Base-by-base conservation (phyloP, 2,888 invertebrate genomes). In the Agapetus fuscipes region DNA sequence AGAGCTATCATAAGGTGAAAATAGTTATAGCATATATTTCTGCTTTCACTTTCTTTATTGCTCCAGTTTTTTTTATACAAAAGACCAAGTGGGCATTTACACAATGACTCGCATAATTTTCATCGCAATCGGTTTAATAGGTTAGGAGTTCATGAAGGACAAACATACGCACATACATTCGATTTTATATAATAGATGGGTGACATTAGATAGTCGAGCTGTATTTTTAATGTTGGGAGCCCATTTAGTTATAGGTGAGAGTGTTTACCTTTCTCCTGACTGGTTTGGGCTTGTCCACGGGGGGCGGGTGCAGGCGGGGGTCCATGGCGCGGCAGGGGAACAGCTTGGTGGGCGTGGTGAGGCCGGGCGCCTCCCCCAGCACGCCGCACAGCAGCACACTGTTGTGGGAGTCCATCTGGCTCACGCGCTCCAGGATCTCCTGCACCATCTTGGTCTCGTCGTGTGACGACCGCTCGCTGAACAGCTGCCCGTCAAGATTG, bases 361-460 rank as follows among this genome's bases (percentile, higher is more conserved):
- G 46, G 54, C 46, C 30, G 53, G 52, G 39, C 53, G 50, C 32
- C 24, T 60, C 59, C 46, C 58, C 61, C 45, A 69, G 50, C 56
- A 69, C 67, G 0, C 66, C 69, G 48, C 67, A 67, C 51, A 68
- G 54, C 51, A 68, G 55, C 51, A 67, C 66, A 61, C 69, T 68
- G 47, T 64, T 68, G 56, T 64, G 65, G 41, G 66, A 64, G 57
- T 69, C 68, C 68, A 70, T 70, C 53, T 62, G 69, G 52, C 64
- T 70, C 53, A 70, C 70, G 41, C 67, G 63, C 51, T 64, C 65
- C 52, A 70, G 53, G 47, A 70, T 67, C 53, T 66, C 70, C 43
- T 66, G 65, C 28, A 69, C 69, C 52, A 64, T 68, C 46, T 60
- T 62, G 52, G 68, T 54, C 38, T 70, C 70, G 46, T 69, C 68